Base-by-base conservation (phyloP, 2,797 vertebrate species). In the Argentina silus region DNA sequence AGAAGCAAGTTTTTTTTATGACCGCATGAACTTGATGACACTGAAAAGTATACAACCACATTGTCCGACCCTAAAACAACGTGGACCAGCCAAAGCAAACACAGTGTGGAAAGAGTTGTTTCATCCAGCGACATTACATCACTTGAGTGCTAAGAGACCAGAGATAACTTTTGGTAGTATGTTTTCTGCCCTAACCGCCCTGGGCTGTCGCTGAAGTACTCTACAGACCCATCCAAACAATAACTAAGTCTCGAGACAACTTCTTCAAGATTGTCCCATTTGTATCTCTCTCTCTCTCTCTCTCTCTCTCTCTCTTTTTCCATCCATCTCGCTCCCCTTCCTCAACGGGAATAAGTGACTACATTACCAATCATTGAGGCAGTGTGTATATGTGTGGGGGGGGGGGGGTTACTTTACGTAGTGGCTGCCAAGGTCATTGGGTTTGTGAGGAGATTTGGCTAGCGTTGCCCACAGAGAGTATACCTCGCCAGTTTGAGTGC, bases 381-480 rank as follows among this genome's bases (percentile, higher is more conserved):
- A 59, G 83, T 78, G 66, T 36, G 27, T 36, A 23, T 12, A 21
- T 61, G 36, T 21, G 43, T 7, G 78, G 73, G 64, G 21, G 67
- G 72, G 73, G 23, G 14, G 43, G 59, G 7, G 57, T 36, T 62
- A 61, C 60, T 70, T 77, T 78, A 62, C 21, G 17, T 15, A 66
- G 14, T 4, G 77, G 70, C 73, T 82, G 84, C 90, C 85, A 87
- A 90, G 91, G 90, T 91, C 91, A 88, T 42, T 81, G 89, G 82
- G 93, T 93, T 91, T 92, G 87, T 71, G 81, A 86, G 83, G 72
- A 80, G 80, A 88, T 87, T 85, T 88, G 88, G 88, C 82, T 88
- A 73, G 69, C 76, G 83, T 81, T 89, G 85, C 89, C 86, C 89
- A 84, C 81, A 80, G 82, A 91, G 84, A 86, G 79, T 84, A 81